phyloP scores from a whole-genome alignment of 2,113 vertebrate species.

The Sminthopsis crassicaudata region DNA sequence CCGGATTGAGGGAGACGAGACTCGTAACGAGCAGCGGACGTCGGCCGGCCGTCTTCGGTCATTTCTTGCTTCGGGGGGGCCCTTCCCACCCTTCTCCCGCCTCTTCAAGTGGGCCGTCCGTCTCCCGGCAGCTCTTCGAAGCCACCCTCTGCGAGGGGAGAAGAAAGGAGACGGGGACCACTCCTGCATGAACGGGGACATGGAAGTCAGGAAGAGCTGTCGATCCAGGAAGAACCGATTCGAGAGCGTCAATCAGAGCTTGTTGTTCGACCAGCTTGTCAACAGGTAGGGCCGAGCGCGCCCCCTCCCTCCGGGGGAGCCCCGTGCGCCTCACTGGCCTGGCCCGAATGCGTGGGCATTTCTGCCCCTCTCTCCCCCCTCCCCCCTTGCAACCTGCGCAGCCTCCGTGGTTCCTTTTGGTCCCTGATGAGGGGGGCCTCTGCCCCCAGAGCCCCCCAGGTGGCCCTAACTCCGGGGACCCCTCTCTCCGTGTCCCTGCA shows the following conservation, averaged over 20 bases:
- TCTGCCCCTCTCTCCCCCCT: too few species aligned
- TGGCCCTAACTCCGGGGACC: neutral
- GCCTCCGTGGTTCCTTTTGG: too few species aligned
- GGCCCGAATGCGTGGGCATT: too few species aligned
- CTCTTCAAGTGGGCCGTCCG: constrained; percentile 82
- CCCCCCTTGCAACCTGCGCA: too few species aligned
- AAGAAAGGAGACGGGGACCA: constrained; percentile 92
- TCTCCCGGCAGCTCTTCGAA: constrained; percentile 90
- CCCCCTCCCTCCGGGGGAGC: neutral
- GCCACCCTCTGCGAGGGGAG: constrained; percentile 90
- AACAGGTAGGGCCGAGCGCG: constrained; percentile 90
- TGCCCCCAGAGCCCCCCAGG: too few species aligned
- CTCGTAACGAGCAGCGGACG: too few species aligned
- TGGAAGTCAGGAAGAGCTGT: constrained; percentile 97
- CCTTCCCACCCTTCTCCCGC: constrained; percentile 61
- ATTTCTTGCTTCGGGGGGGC: constrained; percentile 70
- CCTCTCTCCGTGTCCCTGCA: constrained; percentile 74
- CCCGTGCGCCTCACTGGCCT: too few species aligned
- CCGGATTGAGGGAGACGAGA: too few species aligned
- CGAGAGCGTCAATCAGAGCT: constrained; percentile 98
- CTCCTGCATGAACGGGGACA: constrained; percentile 95
- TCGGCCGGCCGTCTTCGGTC: neutral
- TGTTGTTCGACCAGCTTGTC: constrained; percentile 98
- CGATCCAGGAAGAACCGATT: constrained; percentile 97
- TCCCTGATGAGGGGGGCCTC: too few species aligned